Base-by-base conservation (phyloP, 2,888 invertebrate genomes). In the Drosophila pseudotalamancana region DNA sequence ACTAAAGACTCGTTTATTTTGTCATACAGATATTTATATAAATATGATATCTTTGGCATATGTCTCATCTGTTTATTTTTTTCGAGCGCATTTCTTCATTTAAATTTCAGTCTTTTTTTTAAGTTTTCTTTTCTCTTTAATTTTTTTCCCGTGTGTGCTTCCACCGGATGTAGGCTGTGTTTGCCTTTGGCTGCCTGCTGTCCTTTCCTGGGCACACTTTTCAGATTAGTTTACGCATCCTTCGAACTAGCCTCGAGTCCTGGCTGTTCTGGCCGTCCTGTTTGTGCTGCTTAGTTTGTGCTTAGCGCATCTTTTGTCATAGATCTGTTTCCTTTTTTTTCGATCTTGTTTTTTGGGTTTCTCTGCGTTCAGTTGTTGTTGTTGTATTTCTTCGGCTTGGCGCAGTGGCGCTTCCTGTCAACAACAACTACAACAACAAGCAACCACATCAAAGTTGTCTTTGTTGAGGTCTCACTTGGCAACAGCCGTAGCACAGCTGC, bases 131-230 rank as follows among this genome's bases (percentile, higher is more conserved):
- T 27, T 27, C n/a, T 39, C 37, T 59, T 31, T 42, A 42, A 31
- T n/a, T 53, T 45, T 34, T 37, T 60, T 50, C 48, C 46, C 43
- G 35, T 45, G 29, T 66, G 35, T 56, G 35, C 53, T 66, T 76
- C 45, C 63, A 84, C 83, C 83, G 88, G 88, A 88, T 88, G 84
- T 85, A 88, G 87, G 78, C 72, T 82, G 82, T 81, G 77, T 79
- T 81, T 76, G 76, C 63, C 43, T 66, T 73, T 61, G 48, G 35
- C 63, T 65, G 68, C 63, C 65, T 62, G 37, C 67, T 72, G 63
- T 63, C 62, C 61, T 65, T 56, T 67, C 60, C 53, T 51, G 59
- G 87, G 78, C 88, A 88, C 88, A 88, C 88, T 88, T 88, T 82
- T 66, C 45, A 78, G 83, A 87, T 88, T 84, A 88, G 73, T 85